Conservation (phyloP, 2,113 vertebrate species). For the Gnathonemus echidnorhynchus region DNA sequence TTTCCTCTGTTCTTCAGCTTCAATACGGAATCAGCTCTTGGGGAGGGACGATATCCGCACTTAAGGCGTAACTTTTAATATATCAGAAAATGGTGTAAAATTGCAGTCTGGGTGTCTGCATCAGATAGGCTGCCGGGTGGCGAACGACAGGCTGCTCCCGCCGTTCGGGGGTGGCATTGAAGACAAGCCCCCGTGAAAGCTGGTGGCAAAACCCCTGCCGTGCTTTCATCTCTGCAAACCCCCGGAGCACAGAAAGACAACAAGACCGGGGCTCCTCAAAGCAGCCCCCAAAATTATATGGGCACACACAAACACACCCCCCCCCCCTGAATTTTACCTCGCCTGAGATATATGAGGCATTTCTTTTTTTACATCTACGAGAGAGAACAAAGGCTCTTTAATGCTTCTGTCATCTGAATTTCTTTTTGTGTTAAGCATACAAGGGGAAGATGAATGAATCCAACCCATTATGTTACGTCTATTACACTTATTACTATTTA, state of each 20-base stretch:
- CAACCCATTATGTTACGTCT: not conserved
- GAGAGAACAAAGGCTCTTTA: not conserved
- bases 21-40: not conserved
- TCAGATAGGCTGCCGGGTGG: not conserved
- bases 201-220: not conserved
- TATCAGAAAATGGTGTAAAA: constrained; percentile 21
- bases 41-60: constrained; percentile 4
- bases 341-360: not conserved
- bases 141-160: not conserved
- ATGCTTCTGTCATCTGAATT: not conserved
- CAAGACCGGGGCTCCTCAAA: not conserved
- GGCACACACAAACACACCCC: not conserved
- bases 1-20: constrained; percentile 19
- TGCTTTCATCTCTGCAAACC: not conserved
- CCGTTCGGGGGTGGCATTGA: not conserved
- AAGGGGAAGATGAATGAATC: not conserved
- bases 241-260: not conserved
- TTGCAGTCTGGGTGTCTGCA: constrained; percentile 18
- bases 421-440: not conserved
- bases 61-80: constrained; percentile 22
- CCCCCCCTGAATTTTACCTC: not conserved
- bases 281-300: not conserved
- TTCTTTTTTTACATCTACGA: not conserved
- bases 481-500: not conserved
- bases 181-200: not conserved